Base-by-base conservation (phyloP, 2,113 vertebrate species). In the Abramis brama region DNA sequence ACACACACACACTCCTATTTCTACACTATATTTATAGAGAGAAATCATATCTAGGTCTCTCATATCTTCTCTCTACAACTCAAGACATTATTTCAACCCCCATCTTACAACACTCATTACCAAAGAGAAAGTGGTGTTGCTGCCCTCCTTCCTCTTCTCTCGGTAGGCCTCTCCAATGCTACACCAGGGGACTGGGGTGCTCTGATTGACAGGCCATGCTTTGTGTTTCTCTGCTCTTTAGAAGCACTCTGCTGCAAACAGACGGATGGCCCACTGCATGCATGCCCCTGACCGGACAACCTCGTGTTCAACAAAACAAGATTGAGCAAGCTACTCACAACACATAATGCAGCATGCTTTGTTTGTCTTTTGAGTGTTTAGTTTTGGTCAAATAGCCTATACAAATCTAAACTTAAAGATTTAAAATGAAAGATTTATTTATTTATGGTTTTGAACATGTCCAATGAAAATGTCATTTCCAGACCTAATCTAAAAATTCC, bases 201-300 rank as follows among this genome's bases (percentile, higher is more conserved):
- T 81, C 19, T 86, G 85, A 86, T 86, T 86, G 85, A 86, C 85
- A 86, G 62, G 78, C 85, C 68, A 82, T 52, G 78, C 85, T 86
- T 86, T 86, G 85, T 86, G 66, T 86, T 82, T 60, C 82, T 73
- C 12, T 73, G 13, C 25, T 64, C 33, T 64, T 36, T 64, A 80
- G 60, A 81, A 62, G 79, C 36, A 68, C 78, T 79, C 57, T 68
- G 79, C 59, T 52, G 81, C 62, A 57, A 83, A 71, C 81, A 57
- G 64, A 83, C 47, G 21, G 62, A 83, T 55, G 62, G 81, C 27
- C 68, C 33, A 11, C 47, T 73, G 68, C 82, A 83, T 25, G 82
- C 68, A 83, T 73, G 68, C 52, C 68, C 82, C 66, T 83, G 82
- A 73, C n/a, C 81, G 39, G 66, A 71, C 81, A 83, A 73, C 13